Evolutionary conservation across 2,113 vertebrate species (phyloP).

Genomic region (Halcyon senegalensis): DNA sequence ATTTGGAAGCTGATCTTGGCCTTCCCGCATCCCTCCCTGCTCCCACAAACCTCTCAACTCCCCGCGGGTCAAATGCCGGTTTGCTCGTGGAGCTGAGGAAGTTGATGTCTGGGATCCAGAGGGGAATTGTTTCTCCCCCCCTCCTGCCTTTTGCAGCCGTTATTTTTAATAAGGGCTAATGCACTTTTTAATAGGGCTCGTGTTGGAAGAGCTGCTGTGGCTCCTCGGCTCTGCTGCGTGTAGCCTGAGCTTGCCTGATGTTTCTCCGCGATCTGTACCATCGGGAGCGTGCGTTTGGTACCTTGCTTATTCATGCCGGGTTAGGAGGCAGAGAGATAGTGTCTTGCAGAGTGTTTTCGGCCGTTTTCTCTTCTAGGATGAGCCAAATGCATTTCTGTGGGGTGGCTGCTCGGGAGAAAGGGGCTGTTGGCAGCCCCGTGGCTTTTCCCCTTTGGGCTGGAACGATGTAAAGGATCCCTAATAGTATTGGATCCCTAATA

Average conservation of each 20-base stretch:
- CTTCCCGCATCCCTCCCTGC: not conserved
- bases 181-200: not conserved
- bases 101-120: not conserved
- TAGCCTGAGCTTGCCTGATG: not conserved
- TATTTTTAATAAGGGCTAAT: not conserved
- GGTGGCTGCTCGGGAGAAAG: not conserved
- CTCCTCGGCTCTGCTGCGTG: not conserved
- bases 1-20: not conserved
- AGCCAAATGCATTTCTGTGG: not conserved
- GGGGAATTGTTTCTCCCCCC: not conserved
- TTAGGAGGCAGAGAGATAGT: not conserved
- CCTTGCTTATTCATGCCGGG: constrained; percentile 37
- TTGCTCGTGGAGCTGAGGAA: not conserved
- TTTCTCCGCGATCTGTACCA: not conserved
- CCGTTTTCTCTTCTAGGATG: not conserved
- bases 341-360: not conserved
- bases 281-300: not conserved
- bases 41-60: not conserved
- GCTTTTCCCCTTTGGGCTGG: not conserved
- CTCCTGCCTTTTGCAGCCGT: not conserved
- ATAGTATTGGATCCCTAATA: not conserved
- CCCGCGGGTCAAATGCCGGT: not conserved
- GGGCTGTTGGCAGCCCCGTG: not conserved
- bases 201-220: not conserved
- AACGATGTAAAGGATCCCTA: not conserved